Percentiles rank a stretch among this genome's conserved stretches.
phyloP scores from a whole-genome alignment of 1,140 invertebrate genomes.

The Apis mellifera region Amel_HAv3.1 CM009936.2:8753501-8754000 shows the following conservation, averaged over 20 bases:
- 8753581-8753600: conserved; percentile 39
- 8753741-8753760: neutral
- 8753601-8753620: conserved; percentile 52
- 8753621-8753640: conserved; percentile 18
- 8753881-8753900: conserved; percentile 59
- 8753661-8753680: neutral
- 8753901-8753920: conserved; percentile 30
- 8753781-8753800: neutral
- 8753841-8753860: neutral
- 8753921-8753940: neutral
- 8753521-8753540: conserved; percentile 59
- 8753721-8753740: neutral
- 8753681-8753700: neutral
- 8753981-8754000: conserved; percentile 31
- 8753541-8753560: conserved; percentile 62
- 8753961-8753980: neutral
- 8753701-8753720: neutral
- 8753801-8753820: neutral
- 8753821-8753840: neutral
- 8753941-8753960: conserved; percentile 12
- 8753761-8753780: conserved; percentile 4
- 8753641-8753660: conserved; percentile 33
- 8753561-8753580: conserved; percentile 31
- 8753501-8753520: conserved; percentile 44
- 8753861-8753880: conserved; percentile 34